A percentile compares a stretch with the other conserved stretches of the same genome.
Conservation (phyloP, 2,797 vertebrate species). For the Vespertilio murinus region DNA sequence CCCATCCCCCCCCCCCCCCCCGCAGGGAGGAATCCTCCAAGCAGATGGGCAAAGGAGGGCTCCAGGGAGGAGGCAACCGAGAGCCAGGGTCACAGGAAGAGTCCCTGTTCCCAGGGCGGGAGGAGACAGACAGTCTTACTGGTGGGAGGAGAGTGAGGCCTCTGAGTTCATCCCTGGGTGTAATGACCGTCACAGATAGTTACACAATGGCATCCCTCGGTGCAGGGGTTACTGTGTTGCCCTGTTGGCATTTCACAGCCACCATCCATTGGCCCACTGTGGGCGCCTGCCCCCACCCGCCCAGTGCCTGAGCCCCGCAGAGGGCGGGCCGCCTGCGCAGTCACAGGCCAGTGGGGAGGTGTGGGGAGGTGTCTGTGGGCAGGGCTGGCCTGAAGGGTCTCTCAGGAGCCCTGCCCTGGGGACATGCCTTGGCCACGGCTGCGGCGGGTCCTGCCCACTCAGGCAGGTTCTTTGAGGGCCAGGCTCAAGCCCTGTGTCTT, state of each 20-base stretch:
- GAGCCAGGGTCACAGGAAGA: not conserved
- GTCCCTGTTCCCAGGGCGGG: not conserved
- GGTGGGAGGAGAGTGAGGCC: not conserved
- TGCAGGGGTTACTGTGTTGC: no score
- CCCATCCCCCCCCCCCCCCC: no score
- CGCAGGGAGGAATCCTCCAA: not conserved
- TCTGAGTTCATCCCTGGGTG: not conserved
- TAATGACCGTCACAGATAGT: not conserved
- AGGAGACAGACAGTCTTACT: not conserved
- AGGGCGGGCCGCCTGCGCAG: not conserved
- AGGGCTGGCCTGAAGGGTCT: not conserved
- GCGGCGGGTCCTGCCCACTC: not conserved
- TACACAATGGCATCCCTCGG: fast-evolving
- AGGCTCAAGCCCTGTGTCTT: not conserved
- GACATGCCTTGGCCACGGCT: not conserved
- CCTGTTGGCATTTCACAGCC: not conserved
- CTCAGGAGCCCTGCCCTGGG: not conserved
- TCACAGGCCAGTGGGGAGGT: not conserved
- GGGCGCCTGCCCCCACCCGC: not conserved
- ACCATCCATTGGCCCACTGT: not conserved
- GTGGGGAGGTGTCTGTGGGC: not conserved
- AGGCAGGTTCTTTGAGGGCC: not conserved
- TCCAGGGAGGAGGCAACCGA: not conserved
- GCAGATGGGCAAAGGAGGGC: not conserved
- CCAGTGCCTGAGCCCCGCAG: no score